Base-by-base conservation (phyloP, 92 coral and sea anemone species). In the Meandrina meandrites region DNA sequence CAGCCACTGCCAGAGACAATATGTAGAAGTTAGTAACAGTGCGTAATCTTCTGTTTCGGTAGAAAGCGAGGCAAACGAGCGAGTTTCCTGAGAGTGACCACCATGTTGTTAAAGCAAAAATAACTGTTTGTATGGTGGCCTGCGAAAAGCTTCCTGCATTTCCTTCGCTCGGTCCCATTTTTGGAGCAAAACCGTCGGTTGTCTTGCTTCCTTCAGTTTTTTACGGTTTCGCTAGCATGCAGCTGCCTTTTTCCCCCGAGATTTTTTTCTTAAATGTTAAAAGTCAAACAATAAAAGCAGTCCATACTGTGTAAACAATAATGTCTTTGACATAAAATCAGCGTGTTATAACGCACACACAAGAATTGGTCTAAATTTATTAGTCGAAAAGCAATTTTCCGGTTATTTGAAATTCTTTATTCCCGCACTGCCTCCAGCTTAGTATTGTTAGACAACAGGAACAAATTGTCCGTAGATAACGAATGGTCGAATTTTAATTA, bases 21-120 rank as follows among this genome's bases (percentile, higher is more conserved):
- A 71, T 24, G 76, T 34, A 18, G 22, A 71, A 36, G 14, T 71
- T 71, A 0, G 76, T 71, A 21, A 35, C 35, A 34, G 24, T 71
- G 22, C 76, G 76, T 71, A 71, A 17, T 71, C 76, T 71, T 11
- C 76, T 71, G 76, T 71, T 71, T 71, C 76, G 40, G 45, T 18
- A 71, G 24, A 31, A 19, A 31, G 45, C 76, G 24, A 31, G 45
- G 31, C 40, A 71, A 36, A 31, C 45, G 45, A 71, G 24, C 35
- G 71, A 27, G 17, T 66, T 66, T 27, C 71, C 71, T 66, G 71
- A 9, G 35, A 66, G 35, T 30, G 71, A 66, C 35, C 10, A 66
- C 18, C 27, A 10, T 66, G 34, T 28, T 8, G 34, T 66, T 66
- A 66, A 3, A 28, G 35, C 34, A 27, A 66, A 27, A 3, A 66